These are phyloP conservation scores for Lacerta agilis DNA, from an alignment of 2,797 vertebrate species.

Conservation along the genomic window DNA sequence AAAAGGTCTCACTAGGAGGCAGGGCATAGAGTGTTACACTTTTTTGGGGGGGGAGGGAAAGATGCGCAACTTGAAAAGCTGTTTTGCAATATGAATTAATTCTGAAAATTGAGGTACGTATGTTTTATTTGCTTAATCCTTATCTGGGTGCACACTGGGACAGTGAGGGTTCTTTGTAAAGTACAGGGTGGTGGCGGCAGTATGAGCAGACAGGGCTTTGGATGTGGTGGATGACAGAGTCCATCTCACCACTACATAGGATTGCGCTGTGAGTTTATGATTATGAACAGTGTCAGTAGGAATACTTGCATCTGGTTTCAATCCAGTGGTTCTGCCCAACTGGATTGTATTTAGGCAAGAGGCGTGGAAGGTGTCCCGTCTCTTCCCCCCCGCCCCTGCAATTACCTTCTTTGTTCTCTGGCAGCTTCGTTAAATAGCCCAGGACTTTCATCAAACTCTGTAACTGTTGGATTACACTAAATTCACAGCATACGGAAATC, in stretches of 20 bases:
- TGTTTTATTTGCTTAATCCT: not conserved
- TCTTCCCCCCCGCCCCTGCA: not conserved
- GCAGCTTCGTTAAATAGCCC: conserved; percentile 86
- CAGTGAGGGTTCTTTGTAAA: not conserved
- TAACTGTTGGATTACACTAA: conserved; percentile 84
- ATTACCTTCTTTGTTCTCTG: conserved; percentile 90
- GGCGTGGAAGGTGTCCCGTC: not conserved
- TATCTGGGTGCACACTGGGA: too few relatives aligned
- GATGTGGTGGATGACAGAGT: too few relatives aligned
- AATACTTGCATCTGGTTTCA: not conserved
- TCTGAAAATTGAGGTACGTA: not conserved
- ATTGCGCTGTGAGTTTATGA: not conserved
- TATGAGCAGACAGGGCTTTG: too few relatives aligned
- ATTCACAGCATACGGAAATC: conserved; percentile 89
- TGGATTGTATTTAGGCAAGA: not conserved
- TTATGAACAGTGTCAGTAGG: not conserved
- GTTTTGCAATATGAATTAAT: not conserved
- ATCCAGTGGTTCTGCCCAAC: not conserved
- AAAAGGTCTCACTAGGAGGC: not conserved
- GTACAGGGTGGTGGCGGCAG: too few relatives aligned
- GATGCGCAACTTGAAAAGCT: not conserved
- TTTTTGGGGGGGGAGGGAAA: not conserved
- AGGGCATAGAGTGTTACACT: not conserved
- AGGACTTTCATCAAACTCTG: conserved; percentile 85
- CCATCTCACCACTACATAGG: too few relatives aligned